Evolutionary conservation across 2,113 vertebrate genomes (phyloP).

Genomic region (Saccopteryx leptura): DNA sequence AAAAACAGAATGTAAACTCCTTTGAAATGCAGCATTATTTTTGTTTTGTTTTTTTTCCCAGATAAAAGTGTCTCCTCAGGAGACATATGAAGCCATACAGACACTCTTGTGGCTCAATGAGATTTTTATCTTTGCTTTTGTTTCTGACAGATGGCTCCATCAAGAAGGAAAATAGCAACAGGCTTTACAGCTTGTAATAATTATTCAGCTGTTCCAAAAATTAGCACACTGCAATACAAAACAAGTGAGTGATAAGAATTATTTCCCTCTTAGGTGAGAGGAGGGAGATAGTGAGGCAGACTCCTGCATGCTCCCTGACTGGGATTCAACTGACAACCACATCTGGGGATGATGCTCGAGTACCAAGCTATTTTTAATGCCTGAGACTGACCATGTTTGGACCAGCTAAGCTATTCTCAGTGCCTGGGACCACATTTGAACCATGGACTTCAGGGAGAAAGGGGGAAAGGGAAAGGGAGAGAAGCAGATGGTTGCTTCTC

Average conservation of each 20-base stretch:
- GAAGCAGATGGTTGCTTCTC: too few species aligned
- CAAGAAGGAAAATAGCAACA: constrained; percentile 57
- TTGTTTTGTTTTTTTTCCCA: background rate
- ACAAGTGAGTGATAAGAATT: background rate
- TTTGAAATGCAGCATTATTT: constrained; percentile 22
- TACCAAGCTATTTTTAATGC: too few species aligned
- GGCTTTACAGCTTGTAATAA: constrained; percentile 46
- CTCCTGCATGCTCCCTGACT: too few species aligned
- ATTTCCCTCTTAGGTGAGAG: too few species aligned
- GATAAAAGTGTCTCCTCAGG: background rate
- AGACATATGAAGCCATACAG: background rate
- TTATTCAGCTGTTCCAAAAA: constrained; percentile 62
- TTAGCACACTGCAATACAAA: background rate
- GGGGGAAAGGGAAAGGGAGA: too few species aligned
- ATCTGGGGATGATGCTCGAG: too few species aligned
- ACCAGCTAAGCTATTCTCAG: too few species aligned
- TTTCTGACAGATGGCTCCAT: constrained; percentile 73
- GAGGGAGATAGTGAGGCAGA: too few species aligned
- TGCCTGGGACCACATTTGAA: too few species aligned
- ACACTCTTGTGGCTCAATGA: background rate
- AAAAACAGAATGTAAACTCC: constrained; percentile 79
- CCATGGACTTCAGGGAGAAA: too few species aligned
- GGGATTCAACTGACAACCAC: too few species aligned
- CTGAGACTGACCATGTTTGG: too few species aligned
- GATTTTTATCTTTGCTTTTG: constrained; percentile 67